Conservation (phyloP, 2,888 invertebrate species). For the Rosalia funebris region DNA sequence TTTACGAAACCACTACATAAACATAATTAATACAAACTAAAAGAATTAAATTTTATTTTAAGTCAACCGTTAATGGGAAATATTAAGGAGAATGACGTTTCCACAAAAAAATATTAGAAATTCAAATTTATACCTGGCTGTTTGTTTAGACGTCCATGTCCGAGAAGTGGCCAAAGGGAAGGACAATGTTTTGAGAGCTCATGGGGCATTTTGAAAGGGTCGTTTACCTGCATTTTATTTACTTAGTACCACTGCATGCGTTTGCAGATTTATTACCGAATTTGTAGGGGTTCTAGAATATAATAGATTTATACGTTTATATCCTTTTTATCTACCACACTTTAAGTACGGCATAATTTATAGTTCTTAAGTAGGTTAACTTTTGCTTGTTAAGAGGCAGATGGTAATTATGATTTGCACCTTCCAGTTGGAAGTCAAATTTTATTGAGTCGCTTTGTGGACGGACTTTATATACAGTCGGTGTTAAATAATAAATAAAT, state of each 20-base stretch:
- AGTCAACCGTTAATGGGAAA: no score
- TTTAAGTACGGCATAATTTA: background rate
- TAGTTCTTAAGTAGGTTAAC: background rate
- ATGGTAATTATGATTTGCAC: background rate
- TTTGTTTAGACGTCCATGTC: background rate
- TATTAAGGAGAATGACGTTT: no score
- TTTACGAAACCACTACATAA: no score
- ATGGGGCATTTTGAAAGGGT: background rate
- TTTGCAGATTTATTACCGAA: background rate
- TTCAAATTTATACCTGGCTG: background rate
- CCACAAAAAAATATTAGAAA: constrained; percentile 2
- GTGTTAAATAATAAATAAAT: no score
- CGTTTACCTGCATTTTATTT: no score
- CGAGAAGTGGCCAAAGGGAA: background rate
- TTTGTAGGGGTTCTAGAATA: background rate
- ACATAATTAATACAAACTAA: no score
- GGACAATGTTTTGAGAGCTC: constrained; percentile 9
- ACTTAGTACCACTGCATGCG: no score
- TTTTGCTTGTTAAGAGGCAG: background rate
- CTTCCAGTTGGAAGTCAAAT: background rate
- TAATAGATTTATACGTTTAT: background rate
- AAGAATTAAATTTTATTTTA: no score
- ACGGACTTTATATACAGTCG: no score
- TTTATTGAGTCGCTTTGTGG: background rate
- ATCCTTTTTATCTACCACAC: background rate